Evolutionary conservation across 2,797 vertebrate species (phyloP).

Genomic region (Sebastes nivosus): DNA sequence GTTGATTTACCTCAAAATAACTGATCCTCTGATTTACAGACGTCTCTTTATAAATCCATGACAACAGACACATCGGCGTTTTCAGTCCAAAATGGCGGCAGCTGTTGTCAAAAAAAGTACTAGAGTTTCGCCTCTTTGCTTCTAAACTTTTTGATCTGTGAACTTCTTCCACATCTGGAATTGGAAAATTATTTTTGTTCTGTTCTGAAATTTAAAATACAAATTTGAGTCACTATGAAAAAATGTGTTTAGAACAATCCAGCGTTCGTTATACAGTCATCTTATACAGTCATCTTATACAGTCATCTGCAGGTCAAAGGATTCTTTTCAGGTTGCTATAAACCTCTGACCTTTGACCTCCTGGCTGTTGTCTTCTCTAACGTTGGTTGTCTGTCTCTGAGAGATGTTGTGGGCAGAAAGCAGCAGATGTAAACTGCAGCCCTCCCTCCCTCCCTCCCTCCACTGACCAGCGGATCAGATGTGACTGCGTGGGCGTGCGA

Average conservation of each 20-base stretch:
- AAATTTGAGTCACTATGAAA: neutral
- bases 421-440: neutral
- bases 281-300: neutral
- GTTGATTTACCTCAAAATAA: too few species aligned
- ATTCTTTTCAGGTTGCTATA: too few species aligned
- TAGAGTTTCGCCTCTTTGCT: too few species aligned
- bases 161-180: neutral
- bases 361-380: neutral
- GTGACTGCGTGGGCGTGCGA: constrained; percentile 10
- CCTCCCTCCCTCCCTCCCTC: neutral
- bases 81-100: too few species aligned
- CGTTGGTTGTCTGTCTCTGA: neutral
- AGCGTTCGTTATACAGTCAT: too few species aligned
- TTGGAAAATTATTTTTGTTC: neutral
- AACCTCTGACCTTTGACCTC: constrained; percentile 1
- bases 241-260: too few species aligned
- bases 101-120: too few species aligned
- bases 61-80: fast-evolving
- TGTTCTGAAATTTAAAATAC: neutral
- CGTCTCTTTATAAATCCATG: too few species aligned
- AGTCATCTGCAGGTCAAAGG: neutral
- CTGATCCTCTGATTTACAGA: too few species aligned
- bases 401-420: neutral
- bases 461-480: constrained; percentile 8
- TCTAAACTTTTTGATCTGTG: neutral